These are phyloP conservation scores for Cyclura pinguis DNA, from an alignment of 2,797 vertebrate species.

Conservation along the genomic window DNA sequence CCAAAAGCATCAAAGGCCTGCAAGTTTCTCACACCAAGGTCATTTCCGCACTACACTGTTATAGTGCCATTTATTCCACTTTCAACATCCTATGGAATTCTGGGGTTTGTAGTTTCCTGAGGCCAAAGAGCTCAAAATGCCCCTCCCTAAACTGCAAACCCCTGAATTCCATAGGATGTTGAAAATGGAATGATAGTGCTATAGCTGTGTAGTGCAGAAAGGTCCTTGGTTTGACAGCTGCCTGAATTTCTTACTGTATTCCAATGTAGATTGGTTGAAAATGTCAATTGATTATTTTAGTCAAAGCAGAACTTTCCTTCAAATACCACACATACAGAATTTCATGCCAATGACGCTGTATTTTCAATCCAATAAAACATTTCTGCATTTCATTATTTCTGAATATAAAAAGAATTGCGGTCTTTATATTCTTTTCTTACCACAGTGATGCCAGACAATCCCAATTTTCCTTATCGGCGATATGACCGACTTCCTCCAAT, in stretches of 20 bases:
- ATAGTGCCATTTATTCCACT: no score
- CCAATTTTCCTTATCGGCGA: conserved; percentile 93
- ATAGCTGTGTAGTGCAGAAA: no score
- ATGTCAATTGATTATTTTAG: neutral
- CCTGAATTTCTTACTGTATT: neutral
- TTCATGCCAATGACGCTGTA: neutral
- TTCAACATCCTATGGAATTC: no score
- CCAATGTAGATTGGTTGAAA: neutral
- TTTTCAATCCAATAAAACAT: neutral
- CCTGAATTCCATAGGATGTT: no score
- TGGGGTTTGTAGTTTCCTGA: no score
- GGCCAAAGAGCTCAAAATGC: no score
- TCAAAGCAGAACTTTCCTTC: neutral
- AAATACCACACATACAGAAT: neutral
- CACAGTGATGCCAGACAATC: conserved; percentile 95
- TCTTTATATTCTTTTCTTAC: conserved; percentile 60
- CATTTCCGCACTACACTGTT: no score
- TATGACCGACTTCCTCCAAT: conserved; percentile 97
- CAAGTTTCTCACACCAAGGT: neutral
- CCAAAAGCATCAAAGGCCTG: neutral
- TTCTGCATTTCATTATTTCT: conserved; percentile 23
- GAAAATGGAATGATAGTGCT: no score
- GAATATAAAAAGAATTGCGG: conserved; percentile 14
- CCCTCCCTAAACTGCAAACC: no score
- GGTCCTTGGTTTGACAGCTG: neutral